These are phyloP conservation scores for Montipora capricornis DNA, from an alignment of 64 coral and sea anemone genomes.

Conservation along the genomic window DNA sequence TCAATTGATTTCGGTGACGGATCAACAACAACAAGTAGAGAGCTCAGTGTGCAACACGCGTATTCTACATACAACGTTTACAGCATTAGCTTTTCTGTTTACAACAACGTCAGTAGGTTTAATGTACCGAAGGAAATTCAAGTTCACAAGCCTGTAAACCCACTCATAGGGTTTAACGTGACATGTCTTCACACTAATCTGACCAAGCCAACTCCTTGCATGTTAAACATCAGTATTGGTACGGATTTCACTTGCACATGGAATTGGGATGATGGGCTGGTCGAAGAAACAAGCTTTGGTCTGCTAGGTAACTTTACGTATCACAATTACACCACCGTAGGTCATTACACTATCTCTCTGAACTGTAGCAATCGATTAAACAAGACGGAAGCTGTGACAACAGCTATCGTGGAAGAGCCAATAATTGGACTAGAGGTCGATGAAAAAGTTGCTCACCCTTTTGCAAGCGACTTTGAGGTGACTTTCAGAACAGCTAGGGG, in stretches of 20 bases:
- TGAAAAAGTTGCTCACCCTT: slow-evolving; percentile 46
- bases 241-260: slow-evolving; percentile 91
- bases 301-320: slow-evolving; percentile 58
- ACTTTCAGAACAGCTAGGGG: slow-evolving; percentile 40
- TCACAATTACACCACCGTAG: slow-evolving; percentile 73
- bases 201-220: slow-evolving; percentile 64
- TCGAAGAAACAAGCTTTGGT: slow-evolving; percentile 30
- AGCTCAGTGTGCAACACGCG: slow-evolving; percentile 21
- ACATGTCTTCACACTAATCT: slow-evolving; percentile 72
- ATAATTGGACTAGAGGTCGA: slow-evolving; percentile 42
- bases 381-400: slow-evolving; percentile 55
- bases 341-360: slow-evolving; percentile 44
- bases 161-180: slow-evolving; percentile 64
- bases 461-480: slow-evolving; percentile 45
- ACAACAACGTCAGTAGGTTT: slow-evolving; percentile 81
- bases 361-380: slow-evolving; percentile 90
- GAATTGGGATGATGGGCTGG: slow-evolving; percentile 66
- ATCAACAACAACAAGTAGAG: background rate
- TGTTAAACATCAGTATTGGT: slow-evolving; percentile 78
- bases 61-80: slow-evolving; percentile 71
- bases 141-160: slow-evolving; percentile 89
- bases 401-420: slow-evolving; percentile 84
- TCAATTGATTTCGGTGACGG: slow-evolving; percentile 79
- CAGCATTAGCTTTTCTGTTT: slow-evolving; percentile 61
- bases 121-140: slow-evolving; percentile 71